Base-by-base conservation (phyloP, 2,888 invertebrate genomes). In the Labia minor region DNA sequence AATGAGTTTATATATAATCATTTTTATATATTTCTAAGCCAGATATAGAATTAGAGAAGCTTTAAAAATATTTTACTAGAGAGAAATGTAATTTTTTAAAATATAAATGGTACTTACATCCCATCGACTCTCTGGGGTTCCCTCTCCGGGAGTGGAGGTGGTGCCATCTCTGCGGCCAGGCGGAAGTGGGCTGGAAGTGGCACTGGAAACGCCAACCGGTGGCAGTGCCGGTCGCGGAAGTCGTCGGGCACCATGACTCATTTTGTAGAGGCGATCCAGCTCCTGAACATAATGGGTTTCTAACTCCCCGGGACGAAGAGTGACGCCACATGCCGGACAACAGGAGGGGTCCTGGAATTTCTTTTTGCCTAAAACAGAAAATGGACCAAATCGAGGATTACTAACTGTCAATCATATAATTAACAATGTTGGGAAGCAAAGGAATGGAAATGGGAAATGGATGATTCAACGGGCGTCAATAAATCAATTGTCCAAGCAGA, bases 241-340 rank as follows among this genome's bases (percentile, higher is more conserved):
- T n/a, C 64, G 62, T 3, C 37, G 33, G 6, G 69, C 63, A 21
- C 64, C 66, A 61, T 63, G 63, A 65, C 68, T 68, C 64, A 85
- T 75, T 76, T 85, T 85, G 73, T 81, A 80, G 65, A 91, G 78
- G 72, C 86, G 86, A 69, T 90, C 89, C 70, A 94, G 81, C 79
- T 95, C 95, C 69, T 89, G 81, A 64, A 85, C 79, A 71, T 91
- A 85, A 78, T 95, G 95, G 21, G 86, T 81, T 72, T 92, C 90
- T n/a, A 94, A 80, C 77, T 95, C 95, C 1, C 87, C 86, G 1
- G 86, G 84, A 64, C 92, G 81, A 62, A 95, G 82, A 1, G 92
- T 92, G 69, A 90, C 85, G 70, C 93, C 89, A 77, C 95, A 95
- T 1, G 92, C 89, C 0, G 95, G 95, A 77, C 95, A 95, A 76